A percentile compares a stretch with the other conserved stretches of the same genome.
Conservation (phyloP, 2,888 invertebrate genomes). For the Oxycera nigricornis region DNA sequence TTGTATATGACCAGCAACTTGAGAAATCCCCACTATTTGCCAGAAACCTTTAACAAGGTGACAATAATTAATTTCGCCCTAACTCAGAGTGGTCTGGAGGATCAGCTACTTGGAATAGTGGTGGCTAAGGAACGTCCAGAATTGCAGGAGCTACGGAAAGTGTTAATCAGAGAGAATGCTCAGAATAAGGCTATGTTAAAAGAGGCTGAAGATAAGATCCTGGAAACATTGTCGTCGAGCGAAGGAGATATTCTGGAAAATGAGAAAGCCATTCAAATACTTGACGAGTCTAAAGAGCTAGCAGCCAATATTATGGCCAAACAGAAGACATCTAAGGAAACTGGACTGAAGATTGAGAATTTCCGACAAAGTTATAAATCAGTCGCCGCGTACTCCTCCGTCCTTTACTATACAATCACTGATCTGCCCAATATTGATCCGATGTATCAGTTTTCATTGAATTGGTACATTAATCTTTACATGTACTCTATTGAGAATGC, state of each 20-base stretch:
- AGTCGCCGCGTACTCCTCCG: constrained; percentile 85
- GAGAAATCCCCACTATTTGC: constrained; percentile 87
- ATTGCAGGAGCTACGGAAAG: constrained; percentile 82
- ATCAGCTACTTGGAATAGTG: constrained; percentile 85
- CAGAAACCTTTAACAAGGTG: constrained; percentile 86
- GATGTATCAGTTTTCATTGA: constrained; percentile 94
- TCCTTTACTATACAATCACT: constrained; percentile 86
- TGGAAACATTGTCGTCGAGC: constrained; percentile 80
- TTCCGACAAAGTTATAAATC: constrained; percentile 83
- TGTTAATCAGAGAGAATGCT: constrained; percentile 79
- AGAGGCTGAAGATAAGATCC: constrained; percentile 87
- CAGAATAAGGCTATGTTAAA: constrained; percentile 81
- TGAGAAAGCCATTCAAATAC: constrained; percentile 84
- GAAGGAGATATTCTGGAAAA: constrained; percentile 92
- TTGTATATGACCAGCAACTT: constrained; percentile 88
- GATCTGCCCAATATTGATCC: constrained; percentile 89
- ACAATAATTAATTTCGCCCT: constrained; percentile 89
- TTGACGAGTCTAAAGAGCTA: constrained; percentile 84
- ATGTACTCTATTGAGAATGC: constrained; percentile 61
- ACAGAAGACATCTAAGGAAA: constrained; percentile 82
- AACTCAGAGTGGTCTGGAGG: constrained; percentile 75
- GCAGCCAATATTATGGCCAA: constrained; percentile 84
- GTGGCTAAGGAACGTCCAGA: constrained; percentile 91
- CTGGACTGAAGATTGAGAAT: constrained; percentile 81
- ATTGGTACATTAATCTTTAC: constrained; percentile 84